Conservation (phyloP, 92 coral and sea anemone genomes). For the Pocillopora meandrina region DNA sequence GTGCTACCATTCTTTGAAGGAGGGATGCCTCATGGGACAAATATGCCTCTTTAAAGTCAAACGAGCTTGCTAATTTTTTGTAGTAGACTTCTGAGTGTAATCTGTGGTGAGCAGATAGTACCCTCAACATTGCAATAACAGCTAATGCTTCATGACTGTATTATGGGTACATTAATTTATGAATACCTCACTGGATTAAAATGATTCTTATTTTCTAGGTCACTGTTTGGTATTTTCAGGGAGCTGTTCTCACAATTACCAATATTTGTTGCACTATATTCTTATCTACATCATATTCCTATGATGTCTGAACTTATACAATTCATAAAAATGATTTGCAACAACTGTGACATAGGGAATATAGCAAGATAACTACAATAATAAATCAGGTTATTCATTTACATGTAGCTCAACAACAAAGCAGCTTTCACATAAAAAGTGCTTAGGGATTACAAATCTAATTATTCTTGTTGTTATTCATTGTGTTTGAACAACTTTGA, state of each 20-base stretch:
- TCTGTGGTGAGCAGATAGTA: constrained; percentile 9
- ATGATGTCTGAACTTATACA: too few relatives aligned
- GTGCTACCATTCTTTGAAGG: neutral
- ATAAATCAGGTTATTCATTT: too few relatives aligned
- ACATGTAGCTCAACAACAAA: neutral
- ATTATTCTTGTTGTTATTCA: neutral
- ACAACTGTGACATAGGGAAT: neutral
- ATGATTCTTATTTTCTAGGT: neutral
- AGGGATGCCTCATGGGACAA: neutral
- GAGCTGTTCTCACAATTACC: too few relatives aligned
- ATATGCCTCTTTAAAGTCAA: neutral
- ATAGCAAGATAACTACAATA: neutral
- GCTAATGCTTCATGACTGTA: neutral
- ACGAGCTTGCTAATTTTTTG: neutral
- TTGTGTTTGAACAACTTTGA: neutral
- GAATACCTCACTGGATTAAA: neutral
- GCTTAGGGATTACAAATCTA: neutral
- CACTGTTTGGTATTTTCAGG: too few relatives aligned
- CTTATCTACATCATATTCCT: too few relatives aligned
- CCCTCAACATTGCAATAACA: neutral
- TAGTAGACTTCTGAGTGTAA: neutral
- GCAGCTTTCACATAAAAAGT: neutral
- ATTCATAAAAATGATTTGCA: neutral
- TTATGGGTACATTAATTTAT: neutral
- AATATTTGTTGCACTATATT: too few relatives aligned